These are phyloP conservation scores for Protobothrops flavoviridis DNA, from an alignment of 2,113 vertebrate genomes.

Conservation along the genomic window DNA sequence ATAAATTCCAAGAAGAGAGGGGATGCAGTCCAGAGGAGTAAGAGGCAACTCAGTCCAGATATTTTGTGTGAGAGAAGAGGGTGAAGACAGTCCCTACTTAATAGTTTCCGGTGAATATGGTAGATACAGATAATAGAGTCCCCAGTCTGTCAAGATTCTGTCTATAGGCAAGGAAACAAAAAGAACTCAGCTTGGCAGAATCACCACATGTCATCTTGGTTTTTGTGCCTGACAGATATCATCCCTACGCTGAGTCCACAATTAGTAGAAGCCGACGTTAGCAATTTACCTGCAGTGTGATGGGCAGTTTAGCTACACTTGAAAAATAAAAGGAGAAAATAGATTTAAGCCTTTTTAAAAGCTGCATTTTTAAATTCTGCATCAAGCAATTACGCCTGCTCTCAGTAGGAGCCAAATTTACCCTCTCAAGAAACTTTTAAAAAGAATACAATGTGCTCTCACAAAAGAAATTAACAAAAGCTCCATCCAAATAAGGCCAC, in stretches of 20 bases:
- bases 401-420: conserved; percentile 48
- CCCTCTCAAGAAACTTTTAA: conserved; percentile 48
- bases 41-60: neutral
- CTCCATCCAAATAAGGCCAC: conserved; percentile 26
- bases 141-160: neutral
- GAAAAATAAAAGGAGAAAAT: conserved; percentile 30
- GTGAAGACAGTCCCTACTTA: neutral
- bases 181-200: neutral
- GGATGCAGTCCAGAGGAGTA: neutral
- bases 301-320: conserved; percentile 28
- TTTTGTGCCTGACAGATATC: neutral
- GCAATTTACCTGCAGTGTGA: neutral
- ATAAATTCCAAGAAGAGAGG: too few relatives aligned
- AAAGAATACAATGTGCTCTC: conserved; percentile 38
- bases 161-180: neutral
- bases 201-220: neutral
- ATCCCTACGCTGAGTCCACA: neutral
- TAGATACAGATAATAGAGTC: neutral
- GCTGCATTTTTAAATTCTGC: neutral
- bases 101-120: neutral
- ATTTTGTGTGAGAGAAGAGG: neutral
- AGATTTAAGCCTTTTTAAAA: conserved; percentile 42
- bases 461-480: conserved; percentile 29
- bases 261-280: neutral
- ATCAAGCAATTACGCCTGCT: conserved; percentile 40